These are phyloP conservation scores for Trichechus manatus DNA, from an alignment of 2,113 vertebrate genomes.

Conservation along the genomic window DNA sequence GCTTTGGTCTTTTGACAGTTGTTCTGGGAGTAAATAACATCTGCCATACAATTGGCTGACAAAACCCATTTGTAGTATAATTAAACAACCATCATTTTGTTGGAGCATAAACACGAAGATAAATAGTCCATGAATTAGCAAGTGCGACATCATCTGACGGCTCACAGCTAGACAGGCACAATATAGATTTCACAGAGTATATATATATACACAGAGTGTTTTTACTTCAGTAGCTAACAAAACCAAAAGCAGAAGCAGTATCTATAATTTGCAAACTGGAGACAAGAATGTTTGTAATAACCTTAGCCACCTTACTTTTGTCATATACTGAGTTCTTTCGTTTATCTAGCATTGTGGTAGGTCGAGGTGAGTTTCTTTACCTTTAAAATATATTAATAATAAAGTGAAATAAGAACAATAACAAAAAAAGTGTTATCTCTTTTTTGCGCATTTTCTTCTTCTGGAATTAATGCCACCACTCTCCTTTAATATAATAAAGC, in stretches of 20 bases:
- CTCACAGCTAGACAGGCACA: not conserved
- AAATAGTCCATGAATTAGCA: constrained; percentile 76
- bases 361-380: not conserved
- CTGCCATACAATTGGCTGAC: constrained; percentile 75
- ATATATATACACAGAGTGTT: not conserved
- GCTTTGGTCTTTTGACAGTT: constrained; percentile 76
- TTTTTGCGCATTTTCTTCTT: constrained; percentile 21
- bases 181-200: not conserved
- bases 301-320: not conserved
- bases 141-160: constrained; percentile 42
- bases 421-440: not conserved
- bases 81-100: constrained; percentile 84
- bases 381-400: not conserved
- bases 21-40: constrained; percentile 80
- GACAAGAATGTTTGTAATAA: not conserved
- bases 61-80: constrained; percentile 84
- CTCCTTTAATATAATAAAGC: not conserved
- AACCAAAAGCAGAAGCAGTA: constrained; percentile 48
- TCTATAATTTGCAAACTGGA: not conserved
- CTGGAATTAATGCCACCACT: not conserved
- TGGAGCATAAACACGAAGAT: constrained; percentile 81
- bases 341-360: not conserved
- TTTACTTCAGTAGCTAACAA: constrained; percentile 36
- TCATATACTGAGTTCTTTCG: accelerated
- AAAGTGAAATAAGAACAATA: not conserved